These are phyloP conservation scores for Drosophila diplacantha DNA, from an alignment of 2,888 invertebrate genomes.

Conservation along the genomic window DNA sequence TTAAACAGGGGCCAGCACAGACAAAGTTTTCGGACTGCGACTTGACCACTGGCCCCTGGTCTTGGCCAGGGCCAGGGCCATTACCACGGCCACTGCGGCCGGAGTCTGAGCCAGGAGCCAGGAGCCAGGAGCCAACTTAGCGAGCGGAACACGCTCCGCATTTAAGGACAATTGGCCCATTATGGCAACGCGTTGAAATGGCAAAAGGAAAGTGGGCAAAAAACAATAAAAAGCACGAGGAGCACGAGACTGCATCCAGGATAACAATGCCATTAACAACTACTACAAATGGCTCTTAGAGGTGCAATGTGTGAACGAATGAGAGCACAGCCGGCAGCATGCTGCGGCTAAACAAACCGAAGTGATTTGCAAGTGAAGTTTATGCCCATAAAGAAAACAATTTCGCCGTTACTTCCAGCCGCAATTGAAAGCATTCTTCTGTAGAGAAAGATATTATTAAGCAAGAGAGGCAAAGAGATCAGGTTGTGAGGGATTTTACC, in stretches of 20 bases:
- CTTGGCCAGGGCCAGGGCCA: slow-evolving; percentile 41
- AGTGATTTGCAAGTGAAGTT: slow-evolving; percentile 22
- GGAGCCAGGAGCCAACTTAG: slow-evolving; percentile 34
- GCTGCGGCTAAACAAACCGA: slow-evolving; percentile 14
- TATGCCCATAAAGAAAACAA: slow-evolving; percentile 14
- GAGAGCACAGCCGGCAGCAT: slow-evolving; percentile 12
- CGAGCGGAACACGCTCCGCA: slow-evolving; percentile 47
- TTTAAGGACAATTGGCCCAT: slow-evolving; percentile 72
- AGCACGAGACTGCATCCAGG: slow-evolving; percentile 20
- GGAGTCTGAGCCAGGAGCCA: slow-evolving; percentile 21
- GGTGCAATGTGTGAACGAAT: slow-evolving; percentile 43
- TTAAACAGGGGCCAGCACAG: slow-evolving; percentile 60
- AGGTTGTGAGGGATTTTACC: not conserved
- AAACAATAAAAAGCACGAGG: slow-evolving; percentile 16
- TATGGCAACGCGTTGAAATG: slow-evolving; percentile 72
- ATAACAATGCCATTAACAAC: slow-evolving; percentile 50
- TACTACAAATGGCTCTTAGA: slow-evolving; percentile 40
- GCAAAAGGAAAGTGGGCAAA: slow-evolving; percentile 63
- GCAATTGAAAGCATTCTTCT: not conserved
- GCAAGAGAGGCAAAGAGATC: not conserved
- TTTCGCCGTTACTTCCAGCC: slow-evolving; percentile 12
- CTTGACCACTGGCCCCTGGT: slow-evolving; percentile 66
- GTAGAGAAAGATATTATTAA: not conserved
- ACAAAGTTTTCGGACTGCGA: slow-evolving; percentile 55
- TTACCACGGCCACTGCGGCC: slow-evolving; percentile 24